A percentile compares a stretch with the other conserved stretches of the same genome.
Evolutionary conservation across 2,113 vertebrate species (phyloP).

Genomic region (Pollachius pollachius): DNA sequence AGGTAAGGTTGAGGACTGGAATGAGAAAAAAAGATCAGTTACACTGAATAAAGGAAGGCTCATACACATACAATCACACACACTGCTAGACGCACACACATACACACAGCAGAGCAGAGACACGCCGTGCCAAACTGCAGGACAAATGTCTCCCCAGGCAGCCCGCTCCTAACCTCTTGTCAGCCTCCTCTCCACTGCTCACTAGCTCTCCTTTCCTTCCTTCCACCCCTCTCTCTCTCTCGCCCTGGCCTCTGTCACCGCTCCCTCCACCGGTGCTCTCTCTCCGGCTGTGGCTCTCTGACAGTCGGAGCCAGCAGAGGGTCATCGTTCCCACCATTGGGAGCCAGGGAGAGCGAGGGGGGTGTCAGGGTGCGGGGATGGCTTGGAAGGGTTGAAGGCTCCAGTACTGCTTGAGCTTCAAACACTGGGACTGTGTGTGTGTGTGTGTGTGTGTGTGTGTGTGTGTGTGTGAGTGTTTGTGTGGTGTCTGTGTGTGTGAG

Average conservation of each 20-base stretch:
- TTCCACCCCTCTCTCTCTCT: slow-evolving; percentile 15
- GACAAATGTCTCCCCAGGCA: slow-evolving; percentile 63
- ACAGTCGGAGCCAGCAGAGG: slow-evolving; percentile 59
- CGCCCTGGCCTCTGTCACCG: slow-evolving; percentile 3
- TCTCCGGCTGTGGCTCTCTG: slow-evolving; percentile 50
- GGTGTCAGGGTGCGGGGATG: slow-evolving; percentile 26
- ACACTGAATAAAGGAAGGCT: no score
- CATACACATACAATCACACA: no score
- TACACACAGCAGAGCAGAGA: slow-evolving; percentile 11
- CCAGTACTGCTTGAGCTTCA: neutral
- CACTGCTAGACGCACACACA: no score
- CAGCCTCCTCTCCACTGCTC: slow-evolving; percentile 39
- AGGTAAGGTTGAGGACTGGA: neutral
- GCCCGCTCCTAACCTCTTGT: slow-evolving; percentile 63
- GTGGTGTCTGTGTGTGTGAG: no score
- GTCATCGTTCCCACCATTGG: slow-evolving; percentile 47
- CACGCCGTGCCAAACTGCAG: slow-evolving; percentile 42
- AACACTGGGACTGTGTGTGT: no score
- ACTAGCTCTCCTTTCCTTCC: neutral
- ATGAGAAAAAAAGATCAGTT: neutral
- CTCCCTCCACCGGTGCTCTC: slow-evolving; percentile 36
- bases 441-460: no score
- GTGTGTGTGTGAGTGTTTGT: no score
- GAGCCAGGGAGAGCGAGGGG: slow-evolving; percentile 37
- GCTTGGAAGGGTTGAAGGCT: neutral